Evolutionary conservation across 1,140 invertebrate species (phyloP).

Genomic region (Drosophila setifemur): DNA sequence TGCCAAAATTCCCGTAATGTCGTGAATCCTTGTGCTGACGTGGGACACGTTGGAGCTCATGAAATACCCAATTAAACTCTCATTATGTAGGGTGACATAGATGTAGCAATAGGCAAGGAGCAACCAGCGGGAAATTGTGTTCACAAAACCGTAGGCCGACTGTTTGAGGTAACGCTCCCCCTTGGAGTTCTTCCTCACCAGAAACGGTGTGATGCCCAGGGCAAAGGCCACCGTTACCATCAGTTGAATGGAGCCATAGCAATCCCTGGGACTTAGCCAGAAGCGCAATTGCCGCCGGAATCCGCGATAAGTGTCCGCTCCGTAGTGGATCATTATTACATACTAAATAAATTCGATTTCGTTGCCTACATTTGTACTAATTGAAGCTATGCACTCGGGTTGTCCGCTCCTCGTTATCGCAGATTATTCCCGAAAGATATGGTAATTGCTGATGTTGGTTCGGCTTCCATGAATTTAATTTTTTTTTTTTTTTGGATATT

Average conservation of each 20-base stretch:
- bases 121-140: conserved; percentile 55
- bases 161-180: conserved; percentile 25
- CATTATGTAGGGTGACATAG: conserved; percentile 18
- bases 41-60: conserved; percentile 54
- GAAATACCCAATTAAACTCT: conserved; percentile 61
- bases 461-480: conserved; percentile 4
- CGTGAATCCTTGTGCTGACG: conserved; percentile 40
- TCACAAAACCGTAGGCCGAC: conserved; percentile 51
- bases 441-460: background rate
- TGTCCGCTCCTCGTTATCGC: conserved; percentile 26
- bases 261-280: conserved; percentile 32
- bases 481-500: conserved; percentile 5
- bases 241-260: conserved; percentile 41
- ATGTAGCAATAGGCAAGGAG: conserved; percentile 51
- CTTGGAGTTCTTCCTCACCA: conserved; percentile 6
- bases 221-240: conserved; percentile 33
- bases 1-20: conserved; percentile 35
- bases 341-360: conserved; percentile 16
- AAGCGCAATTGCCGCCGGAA: background rate
- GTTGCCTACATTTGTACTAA: conserved; percentile 26
- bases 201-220: conserved; percentile 50
- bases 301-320: background rate
- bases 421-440: conserved; percentile 19
- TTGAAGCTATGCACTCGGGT: conserved; percentile 7
- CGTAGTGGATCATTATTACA: conserved; percentile 19